Conservation (phyloP, 2,888 invertebrate genomes). For the Nephrotoma guestfalica region DNA sequence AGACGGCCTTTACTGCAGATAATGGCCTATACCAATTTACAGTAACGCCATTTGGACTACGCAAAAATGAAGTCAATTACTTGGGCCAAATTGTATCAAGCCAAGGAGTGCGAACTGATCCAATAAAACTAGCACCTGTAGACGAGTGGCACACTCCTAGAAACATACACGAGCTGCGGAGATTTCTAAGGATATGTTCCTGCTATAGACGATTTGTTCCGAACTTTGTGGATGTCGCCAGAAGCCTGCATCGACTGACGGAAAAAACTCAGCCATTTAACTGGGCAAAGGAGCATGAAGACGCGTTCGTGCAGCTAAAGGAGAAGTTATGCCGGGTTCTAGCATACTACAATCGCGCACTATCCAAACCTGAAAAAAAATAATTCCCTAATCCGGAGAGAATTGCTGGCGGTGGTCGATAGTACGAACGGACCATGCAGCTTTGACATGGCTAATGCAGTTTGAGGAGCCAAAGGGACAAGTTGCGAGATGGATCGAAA, state of each 20-base stretch:
- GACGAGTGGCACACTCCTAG: neutral
- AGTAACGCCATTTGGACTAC: neutral
- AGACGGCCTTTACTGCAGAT: neutral
- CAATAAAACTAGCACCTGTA: neutral
- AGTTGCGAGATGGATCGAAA: neutral
- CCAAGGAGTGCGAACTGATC: neutral
- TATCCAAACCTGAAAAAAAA: neutral
- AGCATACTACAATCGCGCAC: no score
- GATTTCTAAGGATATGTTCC: neutral
- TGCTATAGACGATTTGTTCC: neutral
- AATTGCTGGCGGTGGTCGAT: neutral
- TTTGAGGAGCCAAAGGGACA: neutral
- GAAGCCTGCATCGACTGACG: neutral
- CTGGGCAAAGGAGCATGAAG: no score
- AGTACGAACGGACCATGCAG: neutral
- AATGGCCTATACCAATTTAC: no score
- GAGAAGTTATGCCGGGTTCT: no score
- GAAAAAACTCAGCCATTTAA: no score
- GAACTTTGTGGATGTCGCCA: neutral
- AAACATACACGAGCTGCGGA: neutral
- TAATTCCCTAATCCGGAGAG: neutral
- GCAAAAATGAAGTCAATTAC: neutral
- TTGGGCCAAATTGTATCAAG: no score
- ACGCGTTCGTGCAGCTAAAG: no score
- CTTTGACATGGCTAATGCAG: neutral